Percentiles rank a stretch among this genome's conserved stretches.
These are phyloP conservation scores for Mylabris phalerata DNA, from an alignment of 1,140 invertebrate genomes.

Conservation along the genomic window DNA sequence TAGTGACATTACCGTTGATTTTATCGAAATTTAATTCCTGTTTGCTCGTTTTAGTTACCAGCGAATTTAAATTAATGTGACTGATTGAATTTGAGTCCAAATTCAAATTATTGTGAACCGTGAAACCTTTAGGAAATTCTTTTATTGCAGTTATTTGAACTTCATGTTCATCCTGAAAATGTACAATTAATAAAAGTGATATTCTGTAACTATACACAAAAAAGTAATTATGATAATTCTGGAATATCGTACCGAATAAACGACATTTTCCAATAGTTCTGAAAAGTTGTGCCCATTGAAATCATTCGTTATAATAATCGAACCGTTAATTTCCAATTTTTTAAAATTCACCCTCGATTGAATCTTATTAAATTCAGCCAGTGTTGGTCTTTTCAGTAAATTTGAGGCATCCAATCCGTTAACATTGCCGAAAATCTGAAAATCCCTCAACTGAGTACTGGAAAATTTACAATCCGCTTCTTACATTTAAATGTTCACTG, in stretches of 20 bases:
- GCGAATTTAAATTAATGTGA: conserved; percentile 37
- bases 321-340: conserved; percentile 42
- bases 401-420: too few species aligned
- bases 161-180: conserved; percentile 31
- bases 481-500: conserved; percentile 39
- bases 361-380: conserved; percentile 39
- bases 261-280: conserved; percentile 37
- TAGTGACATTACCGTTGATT: conserved; percentile 41
- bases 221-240: too few species aligned
- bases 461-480: too few species aligned
- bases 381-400: conserved; percentile 38
- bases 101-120: conserved; percentile 32
- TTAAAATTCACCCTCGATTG: conserved; percentile 43
- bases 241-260: conserved; percentile 30
- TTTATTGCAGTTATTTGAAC: conserved; percentile 40
- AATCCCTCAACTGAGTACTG: too few species aligned
- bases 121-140: conserved; percentile 36
- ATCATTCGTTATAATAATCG: conserved; percentile 36
- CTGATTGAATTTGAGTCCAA: conserved; percentile 39
- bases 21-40: conserved; percentile 38
- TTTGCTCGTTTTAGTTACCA: conserved; percentile 42
- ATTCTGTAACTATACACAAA: too few species aligned
- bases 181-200: background rate
- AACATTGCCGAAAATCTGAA: too few species aligned
- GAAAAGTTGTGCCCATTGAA: conserved; percentile 36